Percentiles rank a stretch among this genome's conserved stretches.
Evolutionary conservation across 2,888 invertebrate genomes (phyloP).

Genomic region (Hipparchia semele): DNA sequence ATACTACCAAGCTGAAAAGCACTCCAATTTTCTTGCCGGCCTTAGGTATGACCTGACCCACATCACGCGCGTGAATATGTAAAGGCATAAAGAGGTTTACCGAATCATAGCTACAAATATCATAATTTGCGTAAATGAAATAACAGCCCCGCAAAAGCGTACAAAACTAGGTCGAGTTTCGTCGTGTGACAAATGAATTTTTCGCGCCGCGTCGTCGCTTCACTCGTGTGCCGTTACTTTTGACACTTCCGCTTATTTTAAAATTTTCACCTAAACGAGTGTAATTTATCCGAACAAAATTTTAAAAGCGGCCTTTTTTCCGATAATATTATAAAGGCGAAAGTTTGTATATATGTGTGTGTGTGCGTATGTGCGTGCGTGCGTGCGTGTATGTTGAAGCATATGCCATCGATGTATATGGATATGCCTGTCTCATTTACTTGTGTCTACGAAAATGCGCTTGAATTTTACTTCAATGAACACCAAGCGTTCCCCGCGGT

Average conservation of each 20-base stretch:
- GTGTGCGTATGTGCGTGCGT: too few species aligned
- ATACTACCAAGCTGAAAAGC: conserved; percentile 10
- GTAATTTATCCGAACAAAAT: conserved; percentile 10
- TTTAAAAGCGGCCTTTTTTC: conserved; percentile 2
- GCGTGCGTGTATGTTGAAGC: too few species aligned
- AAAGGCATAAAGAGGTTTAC: conserved; percentile 17
- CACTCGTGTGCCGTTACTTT: conserved; percentile 18
- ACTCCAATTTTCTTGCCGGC: conserved; percentile 25
- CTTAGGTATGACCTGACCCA: conserved; percentile 20
- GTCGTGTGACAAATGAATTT: conserved; percentile 61
- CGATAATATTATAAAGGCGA: not conserved
- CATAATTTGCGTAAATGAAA: conserved; percentile 44
- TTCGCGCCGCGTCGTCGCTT: conserved; percentile 45
- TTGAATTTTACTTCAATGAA: too few species aligned
- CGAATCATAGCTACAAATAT: conserved; percentile 26
- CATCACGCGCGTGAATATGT: conserved; percentile 20
- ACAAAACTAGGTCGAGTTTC: conserved; percentile 61
- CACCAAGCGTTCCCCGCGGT: too few species aligned
- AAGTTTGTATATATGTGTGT: too few species aligned
- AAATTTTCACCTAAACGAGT: conserved; percentile 22
- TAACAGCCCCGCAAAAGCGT: conserved; percentile 40
- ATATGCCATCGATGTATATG: too few species aligned
- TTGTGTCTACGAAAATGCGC: too few species aligned
- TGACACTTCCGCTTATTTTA: conserved; percentile 24
- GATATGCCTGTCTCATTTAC: too few species aligned